Evolutionary conservation across 2,113 vertebrate species (phyloP).

Genomic region (Arvicanthis niloticus): DNA sequence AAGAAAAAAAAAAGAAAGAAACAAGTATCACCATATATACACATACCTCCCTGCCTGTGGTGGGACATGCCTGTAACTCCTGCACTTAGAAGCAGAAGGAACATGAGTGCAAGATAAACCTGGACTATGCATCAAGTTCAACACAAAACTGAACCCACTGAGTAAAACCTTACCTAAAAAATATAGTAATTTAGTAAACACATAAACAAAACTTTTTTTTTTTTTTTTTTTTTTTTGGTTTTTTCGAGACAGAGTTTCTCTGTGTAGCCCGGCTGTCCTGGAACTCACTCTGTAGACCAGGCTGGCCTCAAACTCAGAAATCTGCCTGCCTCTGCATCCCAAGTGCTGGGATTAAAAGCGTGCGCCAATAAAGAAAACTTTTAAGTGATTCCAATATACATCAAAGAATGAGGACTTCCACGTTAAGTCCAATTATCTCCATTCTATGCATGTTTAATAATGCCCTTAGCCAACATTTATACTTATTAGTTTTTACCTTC

Average conservation of each 20-base stretch:
- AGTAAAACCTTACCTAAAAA: neutral
- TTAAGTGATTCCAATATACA: neutral
- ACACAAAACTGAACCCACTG: neutral
- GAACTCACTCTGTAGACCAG: no score
- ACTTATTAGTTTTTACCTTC: neutral
- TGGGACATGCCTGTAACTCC: neutral
- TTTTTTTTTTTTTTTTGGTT: no score
- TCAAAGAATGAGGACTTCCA: neutral
- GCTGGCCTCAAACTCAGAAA: no score
- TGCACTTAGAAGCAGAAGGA: neutral
- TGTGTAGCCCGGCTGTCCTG: no score
- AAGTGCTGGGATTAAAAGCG: no score
- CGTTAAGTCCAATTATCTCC: neutral
- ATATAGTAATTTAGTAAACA: neutral
- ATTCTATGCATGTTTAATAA: neutral
- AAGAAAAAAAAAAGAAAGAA: no score
- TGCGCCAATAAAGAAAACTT: no score
- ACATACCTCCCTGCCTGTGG: neutral
- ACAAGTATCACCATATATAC: neutral
- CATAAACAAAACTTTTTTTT: neutral
- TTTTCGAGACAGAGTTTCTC: no score
- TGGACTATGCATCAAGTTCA: neutral
- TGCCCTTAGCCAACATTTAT: neutral
- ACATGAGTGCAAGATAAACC: neutral
- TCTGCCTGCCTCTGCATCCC: no score